Base-by-base conservation (phyloP, 2,888 invertebrate species). In the Aphodius granarius region DNA sequence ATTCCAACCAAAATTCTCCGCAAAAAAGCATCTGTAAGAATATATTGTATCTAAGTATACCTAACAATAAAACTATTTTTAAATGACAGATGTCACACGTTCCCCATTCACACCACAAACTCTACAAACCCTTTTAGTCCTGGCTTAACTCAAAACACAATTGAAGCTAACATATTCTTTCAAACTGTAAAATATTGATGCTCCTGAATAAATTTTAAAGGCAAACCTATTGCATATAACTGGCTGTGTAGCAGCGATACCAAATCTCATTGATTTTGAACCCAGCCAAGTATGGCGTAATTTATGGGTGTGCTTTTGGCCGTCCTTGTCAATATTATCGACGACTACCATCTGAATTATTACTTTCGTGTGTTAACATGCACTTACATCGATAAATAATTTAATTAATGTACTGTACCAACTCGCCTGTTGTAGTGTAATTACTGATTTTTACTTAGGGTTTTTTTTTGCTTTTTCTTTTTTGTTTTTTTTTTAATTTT, bases 281-380 rank as follows among this genome's bases (percentile, higher is more conserved):
- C 43, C 9, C 43, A 13, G 43, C 43, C 43, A 43, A 43, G 9
- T 43, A 43, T 43, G 43, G 43, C 21, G 68, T 68, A 68, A 68
- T 68, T 68, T 68, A 68, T 68, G 68, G 22, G 22, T 68, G 22
- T 22, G 22, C 6, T 68, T 22, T 68, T 22, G 68, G n/a, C n/a
- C 20, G 22, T 22, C 21, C 21, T 22, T 68, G 68, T 68, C 68
- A 68, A 68, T 68, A 22, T 20, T 68, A 68, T 68, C 68, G 68
- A 22, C 68, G 20, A 68, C 68, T 19, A 21, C 68, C 9, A 68
- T 68, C 68, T 68, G 68, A 68, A 68, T 68, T 68, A 68, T 68
- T 68, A 22, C 68, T 22, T 68, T 21, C 68, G 68, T 68, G 68
- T 68, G 68, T 68, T 68, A 68, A 68, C 68, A 22, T 22, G 68